A percentile compares a stretch with the other conserved stretches of the same genome.
Conservation (phyloP, 35 echinoderm and acorn worm species). For the Amphiura filiformis region DNA sequence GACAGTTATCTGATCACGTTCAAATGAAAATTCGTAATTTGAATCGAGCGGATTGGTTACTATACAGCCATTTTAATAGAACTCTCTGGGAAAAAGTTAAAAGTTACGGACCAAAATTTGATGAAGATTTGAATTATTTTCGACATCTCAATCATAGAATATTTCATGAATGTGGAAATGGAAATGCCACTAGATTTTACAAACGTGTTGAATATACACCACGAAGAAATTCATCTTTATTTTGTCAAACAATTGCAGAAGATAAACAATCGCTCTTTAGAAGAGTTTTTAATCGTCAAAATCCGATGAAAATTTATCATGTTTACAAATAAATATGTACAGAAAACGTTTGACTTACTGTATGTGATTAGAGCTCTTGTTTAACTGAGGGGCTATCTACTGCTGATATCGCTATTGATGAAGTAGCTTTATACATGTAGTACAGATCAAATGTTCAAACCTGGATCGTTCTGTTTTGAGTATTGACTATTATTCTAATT, state of each 20-base stretch:
- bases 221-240: background rate
- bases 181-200: background rate
- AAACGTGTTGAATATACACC: slow-evolving; percentile 29
- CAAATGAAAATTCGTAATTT: slow-evolving; percentile 31
- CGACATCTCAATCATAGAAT: slow-evolving; percentile 4
- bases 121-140: slow-evolving; percentile 58
- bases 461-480: no score
- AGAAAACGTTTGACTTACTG: no score
- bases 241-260: background rate
- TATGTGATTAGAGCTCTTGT: no score
- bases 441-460: no score
- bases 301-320: background rate
- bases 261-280: background rate
- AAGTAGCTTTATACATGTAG: no score
- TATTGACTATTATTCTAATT: no score
- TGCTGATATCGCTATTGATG: no score
- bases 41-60: slow-evolving; percentile 34
- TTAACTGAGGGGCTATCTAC: no score
- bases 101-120: slow-evolving; percentile 66
- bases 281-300: background rate
- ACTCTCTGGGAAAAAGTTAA: slow-evolving; percentile 75
- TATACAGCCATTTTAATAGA: slow-evolving; percentile 77
- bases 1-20: background rate
- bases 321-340: no score
- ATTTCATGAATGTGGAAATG: slow-evolving; percentile 45